These are phyloP conservation scores for Ammodytes dubius DNA, from an alignment of 2,113 vertebrate species.

Conservation along the genomic window DNA sequence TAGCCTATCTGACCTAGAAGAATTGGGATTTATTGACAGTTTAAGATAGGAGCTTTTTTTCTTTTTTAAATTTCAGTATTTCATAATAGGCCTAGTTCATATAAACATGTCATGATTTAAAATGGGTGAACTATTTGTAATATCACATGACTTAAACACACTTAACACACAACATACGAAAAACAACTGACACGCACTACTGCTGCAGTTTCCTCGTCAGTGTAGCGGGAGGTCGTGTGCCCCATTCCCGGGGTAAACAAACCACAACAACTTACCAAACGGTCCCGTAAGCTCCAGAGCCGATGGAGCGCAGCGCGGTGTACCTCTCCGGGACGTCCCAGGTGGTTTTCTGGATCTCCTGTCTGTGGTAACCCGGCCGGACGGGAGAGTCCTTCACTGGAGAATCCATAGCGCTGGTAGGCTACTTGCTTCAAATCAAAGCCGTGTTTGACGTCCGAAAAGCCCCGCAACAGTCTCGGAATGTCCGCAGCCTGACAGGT, in stretches of 20 bases:
- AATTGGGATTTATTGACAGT: not conserved
- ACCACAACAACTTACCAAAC: conserved; percentile 81
- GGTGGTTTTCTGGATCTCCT: conserved; percentile 85
- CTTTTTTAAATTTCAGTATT: not conserved
- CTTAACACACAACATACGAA: not conserved
- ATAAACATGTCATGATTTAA: no score
- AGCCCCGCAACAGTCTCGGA: not conserved
- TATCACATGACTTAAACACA: not conserved
- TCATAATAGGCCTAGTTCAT: not conserved
- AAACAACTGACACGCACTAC: not conserved
- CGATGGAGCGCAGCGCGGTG: conserved; percentile 73
- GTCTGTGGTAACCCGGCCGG: conserved; percentile 76
- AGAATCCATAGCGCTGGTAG: conserved; percentile 58
- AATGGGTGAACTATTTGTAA: no score
- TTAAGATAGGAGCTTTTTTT: not conserved
- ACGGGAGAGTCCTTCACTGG: conserved; percentile 63
- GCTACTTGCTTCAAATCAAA: no score
- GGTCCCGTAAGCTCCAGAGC: conserved; percentile 86
- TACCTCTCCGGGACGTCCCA: conserved; percentile 85
- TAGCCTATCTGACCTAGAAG: no score
- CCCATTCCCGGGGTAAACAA: not conserved
- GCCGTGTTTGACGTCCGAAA: no score
- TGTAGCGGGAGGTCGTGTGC: accelerated
- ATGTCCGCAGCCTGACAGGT: conserved; percentile 54
- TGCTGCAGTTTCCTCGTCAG: not conserved